A percentile compares a stretch with the other conserved stretches of the same genome.
phyloP scores from a whole-genome alignment of 2,797 vertebrate genomes.

The Etheostoma nigrum region DNA sequence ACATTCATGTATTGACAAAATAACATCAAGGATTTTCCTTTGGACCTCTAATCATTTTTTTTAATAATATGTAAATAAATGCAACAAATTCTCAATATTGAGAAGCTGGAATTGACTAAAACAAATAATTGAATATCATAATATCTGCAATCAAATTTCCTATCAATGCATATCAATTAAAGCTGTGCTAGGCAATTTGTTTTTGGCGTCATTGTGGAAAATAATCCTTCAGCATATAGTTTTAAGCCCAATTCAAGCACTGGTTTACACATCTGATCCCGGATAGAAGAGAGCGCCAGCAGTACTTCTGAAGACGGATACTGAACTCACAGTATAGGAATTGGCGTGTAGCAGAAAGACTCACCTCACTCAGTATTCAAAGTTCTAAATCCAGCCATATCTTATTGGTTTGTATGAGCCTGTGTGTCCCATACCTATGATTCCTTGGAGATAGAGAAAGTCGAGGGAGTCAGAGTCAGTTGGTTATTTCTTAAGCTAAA shows the following conservation, averaged over 20 bases:
- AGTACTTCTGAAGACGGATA: background rate
- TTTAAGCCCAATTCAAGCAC: too few relatives aligned
- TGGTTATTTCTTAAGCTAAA: constrained; percentile 47
- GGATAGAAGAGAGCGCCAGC: too few relatives aligned
- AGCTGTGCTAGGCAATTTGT: too few relatives aligned
- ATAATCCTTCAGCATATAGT: too few relatives aligned
- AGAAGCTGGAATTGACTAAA: background rate
- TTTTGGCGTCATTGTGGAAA: too few relatives aligned
- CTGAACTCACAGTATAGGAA: background rate
- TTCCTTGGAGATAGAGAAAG: background rate
- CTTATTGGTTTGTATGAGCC: background rate
- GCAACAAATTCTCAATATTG: background rate
- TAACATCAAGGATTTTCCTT: background rate
- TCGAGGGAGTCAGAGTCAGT: constrained; percentile 8
- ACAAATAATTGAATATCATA: background rate
- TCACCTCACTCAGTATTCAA: background rate
- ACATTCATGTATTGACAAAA: background rate
- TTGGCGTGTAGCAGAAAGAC: background rate
- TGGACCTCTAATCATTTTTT: constrained; percentile 8
- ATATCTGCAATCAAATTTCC: background rate
- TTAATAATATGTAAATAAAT: background rate
- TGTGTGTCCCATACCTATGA: constrained; percentile 1
- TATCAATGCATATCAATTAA: background rate
- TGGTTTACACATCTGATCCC: too few relatives aligned
- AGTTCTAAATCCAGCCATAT: constrained; percentile 4